Conservation (phyloP, 2,797 vertebrate genomes). For the Phalloptychus januarius region DNA sequence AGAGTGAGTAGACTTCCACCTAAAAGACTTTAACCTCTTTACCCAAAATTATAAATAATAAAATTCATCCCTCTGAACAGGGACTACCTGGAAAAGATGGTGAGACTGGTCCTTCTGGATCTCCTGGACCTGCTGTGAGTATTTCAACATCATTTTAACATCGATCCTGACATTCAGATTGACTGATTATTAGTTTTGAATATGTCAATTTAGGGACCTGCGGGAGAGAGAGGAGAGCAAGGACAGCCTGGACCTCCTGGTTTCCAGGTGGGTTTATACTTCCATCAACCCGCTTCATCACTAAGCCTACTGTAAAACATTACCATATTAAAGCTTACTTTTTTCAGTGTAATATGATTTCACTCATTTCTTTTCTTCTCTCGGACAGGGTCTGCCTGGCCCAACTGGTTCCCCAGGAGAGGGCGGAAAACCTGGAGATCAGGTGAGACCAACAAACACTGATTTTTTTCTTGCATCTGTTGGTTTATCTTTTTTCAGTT, state of each 20-base stretch:
- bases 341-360: constrained; percentile 10
- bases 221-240: constrained; percentile 96
- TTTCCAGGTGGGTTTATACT: constrained; percentile 82
- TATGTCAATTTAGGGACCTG: constrained; percentile 83
- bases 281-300: constrained; percentile 1
- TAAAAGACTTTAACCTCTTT: not conserved
- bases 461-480: constrained; percentile 3
- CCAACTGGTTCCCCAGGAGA: constrained; percentile 90
- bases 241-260: constrained; percentile 92
- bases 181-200: constrained; percentile 34
- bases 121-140: constrained; percentile 92
- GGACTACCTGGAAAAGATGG: constrained; percentile 92
- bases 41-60: not conserved
- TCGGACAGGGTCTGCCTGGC: constrained; percentile 89
- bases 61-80: constrained; percentile 57
- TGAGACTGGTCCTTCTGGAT: constrained; percentile 90
- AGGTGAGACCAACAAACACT: constrained; percentile 75
- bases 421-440: constrained; percentile 91
- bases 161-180: not conserved
- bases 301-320: not conserved
- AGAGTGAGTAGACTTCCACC: constrained; percentile 83
- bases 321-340: not conserved
- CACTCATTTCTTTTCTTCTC: constrained; percentile 35
- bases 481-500: not conserved
- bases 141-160: constrained; percentile 9